These are phyloP conservation scores for Lindbergichthys nudifrons DNA, from an alignment of 2,797 vertebrate species.

Conservation along the genomic window DNA sequence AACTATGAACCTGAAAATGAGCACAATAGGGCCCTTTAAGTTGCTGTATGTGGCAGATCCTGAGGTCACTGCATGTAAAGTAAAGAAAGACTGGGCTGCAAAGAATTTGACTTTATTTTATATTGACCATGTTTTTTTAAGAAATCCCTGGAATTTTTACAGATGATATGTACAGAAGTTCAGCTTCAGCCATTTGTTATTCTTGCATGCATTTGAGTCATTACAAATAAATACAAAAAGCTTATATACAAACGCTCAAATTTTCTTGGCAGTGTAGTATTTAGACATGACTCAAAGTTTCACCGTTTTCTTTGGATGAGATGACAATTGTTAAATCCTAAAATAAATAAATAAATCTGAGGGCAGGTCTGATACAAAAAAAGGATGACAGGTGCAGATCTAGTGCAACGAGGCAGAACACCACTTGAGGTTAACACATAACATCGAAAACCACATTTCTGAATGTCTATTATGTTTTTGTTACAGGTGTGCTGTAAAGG, in stretches of 20 bases:
- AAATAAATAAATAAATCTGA: neutral
- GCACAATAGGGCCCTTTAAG: neutral
- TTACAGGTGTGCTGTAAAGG: constrained; percentile 8
- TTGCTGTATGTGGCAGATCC: neutral
- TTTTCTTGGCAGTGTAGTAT: constrained; percentile 70
- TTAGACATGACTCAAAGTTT: constrained; percentile 52
- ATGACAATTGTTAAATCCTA: neutral
- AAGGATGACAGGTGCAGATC: too few relatives aligned
- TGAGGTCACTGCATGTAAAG: neutral
- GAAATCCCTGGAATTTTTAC: constrained; percentile 90
- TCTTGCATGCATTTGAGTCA: constrained; percentile 84
- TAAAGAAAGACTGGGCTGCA: constrained; percentile 44
- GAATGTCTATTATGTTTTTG: neutral
- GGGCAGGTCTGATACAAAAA: neutral
- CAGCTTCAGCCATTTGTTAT: constrained; percentile 71
- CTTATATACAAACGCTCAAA: constrained; percentile 57
- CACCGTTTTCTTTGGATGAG: constrained; percentile 41
- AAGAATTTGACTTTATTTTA: constrained; percentile 74
- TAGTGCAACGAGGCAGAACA: too few relatives aligned
- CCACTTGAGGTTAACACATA: neutral
- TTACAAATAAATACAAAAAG: constrained; percentile 64
- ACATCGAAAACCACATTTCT: constrained; percentile 19
- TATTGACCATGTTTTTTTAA: constrained; percentile 67
- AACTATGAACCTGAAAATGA: too few relatives aligned
- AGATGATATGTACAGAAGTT: constrained; percentile 78